Conservation (phyloP, 2,888 invertebrate genomes). For the Lasioglossum morio region DNA sequence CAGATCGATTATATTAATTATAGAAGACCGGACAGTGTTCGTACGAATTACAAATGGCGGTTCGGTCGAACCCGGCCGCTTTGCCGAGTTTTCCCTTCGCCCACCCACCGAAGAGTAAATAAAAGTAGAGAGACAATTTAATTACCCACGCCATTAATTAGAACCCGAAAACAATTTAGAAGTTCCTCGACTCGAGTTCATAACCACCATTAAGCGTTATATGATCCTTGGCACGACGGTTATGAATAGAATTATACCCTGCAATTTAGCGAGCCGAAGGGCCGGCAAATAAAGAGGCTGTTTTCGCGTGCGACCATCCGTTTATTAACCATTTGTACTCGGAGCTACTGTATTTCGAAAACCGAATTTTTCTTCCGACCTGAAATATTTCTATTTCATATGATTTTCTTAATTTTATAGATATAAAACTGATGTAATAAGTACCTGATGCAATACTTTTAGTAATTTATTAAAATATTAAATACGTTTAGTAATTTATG, state of each 20-base stretch:
- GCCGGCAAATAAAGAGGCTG: not conserved
- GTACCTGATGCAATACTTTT: too few species aligned
- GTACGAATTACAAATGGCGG: slow-evolving; percentile 4
- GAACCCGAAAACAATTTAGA: slow-evolving; percentile 6
- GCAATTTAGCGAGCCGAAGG: not conserved
- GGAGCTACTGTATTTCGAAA: too few species aligned
- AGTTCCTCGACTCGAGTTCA: not conserved
- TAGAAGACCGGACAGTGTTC: not conserved
- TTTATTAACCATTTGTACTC: not conserved
- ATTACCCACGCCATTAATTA: slow-evolving; percentile 8
- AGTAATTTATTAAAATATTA: too few species aligned
- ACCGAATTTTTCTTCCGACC: too few species aligned
- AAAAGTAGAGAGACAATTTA: not conserved
- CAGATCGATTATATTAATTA: not conserved
- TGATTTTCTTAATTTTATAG: too few species aligned
- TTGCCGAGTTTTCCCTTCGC: not conserved
- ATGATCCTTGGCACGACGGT: not conserved
- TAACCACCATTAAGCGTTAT: slow-evolving; percentile 17
- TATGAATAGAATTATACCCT: not conserved
- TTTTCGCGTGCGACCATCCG: not conserved
- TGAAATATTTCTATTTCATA: too few species aligned
- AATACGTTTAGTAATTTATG: too few species aligned
- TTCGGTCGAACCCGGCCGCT: not conserved
- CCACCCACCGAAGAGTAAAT: not conserved
- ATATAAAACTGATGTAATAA: too few species aligned